Percentiles rank a stretch among this genome's conserved stretches.
Evolutionary conservation across 2,797 vertebrate species (phyloP).

Genomic region (Liparis tanakae): DNA sequence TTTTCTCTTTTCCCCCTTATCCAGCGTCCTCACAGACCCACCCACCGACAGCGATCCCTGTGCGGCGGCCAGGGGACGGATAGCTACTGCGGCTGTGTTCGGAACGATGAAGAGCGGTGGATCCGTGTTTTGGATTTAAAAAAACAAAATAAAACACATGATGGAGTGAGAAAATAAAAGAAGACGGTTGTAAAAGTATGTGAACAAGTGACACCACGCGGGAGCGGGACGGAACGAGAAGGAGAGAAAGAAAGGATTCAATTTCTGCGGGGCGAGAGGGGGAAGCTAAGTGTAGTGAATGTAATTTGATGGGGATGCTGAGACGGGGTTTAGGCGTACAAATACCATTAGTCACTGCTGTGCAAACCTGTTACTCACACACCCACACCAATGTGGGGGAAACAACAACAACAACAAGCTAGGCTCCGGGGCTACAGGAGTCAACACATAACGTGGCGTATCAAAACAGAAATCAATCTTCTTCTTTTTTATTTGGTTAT

Average conservation of each 20-base stretch:
- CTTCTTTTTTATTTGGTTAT: slow-evolving; percentile 35
- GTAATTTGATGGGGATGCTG: slow-evolving; percentile 77
- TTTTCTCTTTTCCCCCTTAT: slow-evolving; percentile 65
- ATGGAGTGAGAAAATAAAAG: slow-evolving; percentile 33
- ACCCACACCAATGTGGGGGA: not conserved
- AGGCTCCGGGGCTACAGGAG: slow-evolving; percentile 21
- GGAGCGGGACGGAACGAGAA: slow-evolving; percentile 33
- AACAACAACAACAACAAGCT: not conserved
- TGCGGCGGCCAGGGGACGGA: slow-evolving; percentile 65
- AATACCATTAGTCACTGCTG: slow-evolving; percentile 81
- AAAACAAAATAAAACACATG: slow-evolving; percentile 44
- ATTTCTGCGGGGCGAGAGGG: slow-evolving; percentile 61
- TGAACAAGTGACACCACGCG: slow-evolving; percentile 62
- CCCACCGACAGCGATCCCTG: slow-evolving; percentile 54
- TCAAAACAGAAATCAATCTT: slow-evolving; percentile 51
- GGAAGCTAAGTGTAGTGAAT: slow-evolving; percentile 75
- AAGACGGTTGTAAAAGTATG: slow-evolving; percentile 68
- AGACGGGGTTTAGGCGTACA: slow-evolving; percentile 75
- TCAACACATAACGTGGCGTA: slow-evolving; percentile 41
- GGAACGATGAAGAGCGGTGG: slow-evolving; percentile 24
- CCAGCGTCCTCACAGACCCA: slow-evolving; percentile 58
- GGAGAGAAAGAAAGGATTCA: slow-evolving; percentile 60
- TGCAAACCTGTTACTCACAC: slow-evolving; percentile 69
- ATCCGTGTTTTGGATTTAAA: slow-evolving; percentile 32
- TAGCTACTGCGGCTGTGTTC: slow-evolving; percentile 38